Evolutionary conservation across 1,140 invertebrate species (phyloP).

Genomic region (Plectus sambesii): DNA sequence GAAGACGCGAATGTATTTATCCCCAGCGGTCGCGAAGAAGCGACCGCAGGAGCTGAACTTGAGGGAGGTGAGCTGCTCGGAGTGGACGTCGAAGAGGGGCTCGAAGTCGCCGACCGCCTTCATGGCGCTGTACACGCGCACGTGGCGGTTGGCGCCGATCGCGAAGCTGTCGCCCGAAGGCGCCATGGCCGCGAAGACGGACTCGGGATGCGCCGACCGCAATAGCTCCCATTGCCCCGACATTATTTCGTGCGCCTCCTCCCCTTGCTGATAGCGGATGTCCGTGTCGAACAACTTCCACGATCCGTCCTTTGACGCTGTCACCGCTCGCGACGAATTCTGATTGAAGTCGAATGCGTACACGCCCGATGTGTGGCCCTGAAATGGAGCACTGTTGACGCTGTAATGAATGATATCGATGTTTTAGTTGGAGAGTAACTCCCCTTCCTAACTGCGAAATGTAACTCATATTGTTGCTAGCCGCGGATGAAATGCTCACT

Average conservation of each 20-base stretch:
- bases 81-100: slow-evolving; percentile 40
- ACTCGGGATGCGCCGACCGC: slow-evolving; percentile 9
- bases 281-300: slow-evolving; percentile 74
- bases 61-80: slow-evolving; percentile 59
- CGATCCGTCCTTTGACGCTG: slow-evolving; percentile 72
- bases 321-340: slow-evolving; percentile 65
- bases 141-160: slow-evolving; percentile 3
- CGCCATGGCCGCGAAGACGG: slow-evolving; percentile 16
- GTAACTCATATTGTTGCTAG: no score
- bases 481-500: no score
- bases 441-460: no score
- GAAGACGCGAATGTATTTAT: slow-evolving; percentile 64
- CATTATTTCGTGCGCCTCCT: slow-evolving; percentile 14
- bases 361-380: slow-evolving; percentile 67
- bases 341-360: slow-evolving; percentile 66
- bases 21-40: slow-evolving; percentile 62
- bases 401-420: background rate
- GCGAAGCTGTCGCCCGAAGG: slow-evolving; percentile 18
- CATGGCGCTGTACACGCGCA: slow-evolving; percentile 14
- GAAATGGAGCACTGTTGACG: background rate
- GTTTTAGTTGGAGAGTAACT: no score
- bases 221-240: slow-evolving; percentile 13
- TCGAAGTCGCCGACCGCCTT: slow-evolving; percentile 9
- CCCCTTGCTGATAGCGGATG: slow-evolving; percentile 20
- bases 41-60: slow-evolving; percentile 62